phyloP scores from a whole-genome alignment of 2,888 invertebrate genomes.

The Plusia festucae region DNA sequence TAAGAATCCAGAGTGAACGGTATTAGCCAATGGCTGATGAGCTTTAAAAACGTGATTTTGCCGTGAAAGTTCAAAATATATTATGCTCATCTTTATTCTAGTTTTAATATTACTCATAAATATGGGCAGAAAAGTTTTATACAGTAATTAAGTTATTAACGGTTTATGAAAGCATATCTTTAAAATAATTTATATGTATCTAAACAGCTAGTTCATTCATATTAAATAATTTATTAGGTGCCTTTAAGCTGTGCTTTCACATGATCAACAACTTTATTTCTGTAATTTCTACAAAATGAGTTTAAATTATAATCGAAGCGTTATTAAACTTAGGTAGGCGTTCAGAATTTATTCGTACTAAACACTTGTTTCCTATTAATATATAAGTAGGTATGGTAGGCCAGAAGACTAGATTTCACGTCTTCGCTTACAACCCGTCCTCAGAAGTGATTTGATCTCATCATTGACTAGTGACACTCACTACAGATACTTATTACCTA shows the following conservation, averaged over 20 bases:
- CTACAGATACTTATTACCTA: too few relatives aligned
- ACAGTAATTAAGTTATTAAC: constrained; percentile 64
- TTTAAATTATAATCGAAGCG: background rate
- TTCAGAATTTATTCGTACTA: too few relatives aligned
- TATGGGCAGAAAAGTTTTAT: constrained; percentile 36
- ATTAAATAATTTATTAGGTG: constrained; percentile 5
- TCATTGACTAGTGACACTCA: constrained; percentile 11
- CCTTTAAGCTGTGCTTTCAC: constrained; percentile 9
- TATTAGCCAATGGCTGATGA: constrained; percentile 67
- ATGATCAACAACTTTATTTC: constrained; percentile 5
- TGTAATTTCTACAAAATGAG: background rate
- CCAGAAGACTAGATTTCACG: too few relatives aligned
- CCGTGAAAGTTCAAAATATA: constrained; percentile 81
- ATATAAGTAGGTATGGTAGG: too few relatives aligned
- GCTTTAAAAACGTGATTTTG: constrained; percentile 61
- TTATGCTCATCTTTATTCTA: constrained; percentile 64
- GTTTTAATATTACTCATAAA: constrained; percentile 58
- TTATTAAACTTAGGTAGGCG: too few relatives aligned
- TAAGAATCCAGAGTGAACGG: constrained; percentile 54
- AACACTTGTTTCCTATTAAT: too few relatives aligned
- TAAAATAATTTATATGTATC: constrained; percentile 2
- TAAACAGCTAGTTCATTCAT: background rate
- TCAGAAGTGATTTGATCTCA: constrained; percentile 2
- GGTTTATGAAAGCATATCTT: constrained; percentile 32
- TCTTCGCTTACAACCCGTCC: background rate